phyloP scores from a whole-genome alignment of 1,140 invertebrate genomes.

The Megalopta genalis region DNA sequence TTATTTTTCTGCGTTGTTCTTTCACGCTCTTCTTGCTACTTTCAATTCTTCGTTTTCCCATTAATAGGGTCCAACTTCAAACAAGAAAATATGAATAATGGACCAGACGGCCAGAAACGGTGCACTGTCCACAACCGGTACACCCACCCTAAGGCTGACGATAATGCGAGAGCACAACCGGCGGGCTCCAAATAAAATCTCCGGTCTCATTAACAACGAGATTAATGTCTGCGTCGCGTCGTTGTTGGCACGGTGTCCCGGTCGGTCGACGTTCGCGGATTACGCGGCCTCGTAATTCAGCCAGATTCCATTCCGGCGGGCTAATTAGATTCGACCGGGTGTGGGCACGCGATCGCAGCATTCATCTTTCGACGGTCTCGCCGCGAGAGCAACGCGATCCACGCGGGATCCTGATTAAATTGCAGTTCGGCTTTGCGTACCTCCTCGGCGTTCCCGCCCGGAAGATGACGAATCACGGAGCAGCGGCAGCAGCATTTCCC shows the following conservation, averaged over 20 bases:
- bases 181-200: conserved; percentile 3
- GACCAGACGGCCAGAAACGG: no score
- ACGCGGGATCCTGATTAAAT: conserved; percentile 4
- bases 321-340: conserved; percentile 51
- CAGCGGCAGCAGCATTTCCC: not conserved
- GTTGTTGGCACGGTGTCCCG: not conserved
- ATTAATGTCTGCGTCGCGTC: not conserved
- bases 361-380: conserved; percentile 16
- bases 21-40: no score
- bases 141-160: no score
- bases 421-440: not conserved
- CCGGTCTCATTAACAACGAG: conserved; percentile 12
- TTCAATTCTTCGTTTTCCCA: no score
- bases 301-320: conserved; percentile 16
- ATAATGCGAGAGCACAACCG: no score
- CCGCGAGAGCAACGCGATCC: not conserved
- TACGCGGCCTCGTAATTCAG: conserved; percentile 32
- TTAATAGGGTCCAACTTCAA: no score
- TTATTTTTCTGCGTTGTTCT: no score
- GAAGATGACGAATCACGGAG: not conserved
- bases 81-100: no score
- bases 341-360: conserved; percentile 18
- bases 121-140: no score
- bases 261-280: conserved; percentile 1
- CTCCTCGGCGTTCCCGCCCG: not conserved